These are phyloP conservation scores for Psephotus haematonotus DNA, from an alignment of 2,113 vertebrate species.

Conservation along the genomic window DNA sequence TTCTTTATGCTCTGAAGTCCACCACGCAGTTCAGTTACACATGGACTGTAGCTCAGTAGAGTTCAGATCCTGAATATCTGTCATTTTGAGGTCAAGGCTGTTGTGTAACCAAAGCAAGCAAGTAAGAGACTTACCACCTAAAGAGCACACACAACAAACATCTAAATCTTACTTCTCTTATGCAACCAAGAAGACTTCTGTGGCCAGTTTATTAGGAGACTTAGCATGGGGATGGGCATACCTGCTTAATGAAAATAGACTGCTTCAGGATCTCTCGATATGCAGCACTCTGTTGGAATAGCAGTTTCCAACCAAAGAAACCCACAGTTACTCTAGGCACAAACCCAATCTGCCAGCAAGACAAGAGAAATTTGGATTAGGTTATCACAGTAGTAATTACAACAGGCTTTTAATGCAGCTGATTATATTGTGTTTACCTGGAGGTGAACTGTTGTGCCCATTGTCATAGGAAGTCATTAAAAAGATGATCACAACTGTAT, in stretches of 20 bases:
- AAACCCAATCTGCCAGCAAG: background rate
- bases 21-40: background rate
- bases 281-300: background rate
- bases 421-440: background rate
- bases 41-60: background rate
- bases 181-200: background rate
- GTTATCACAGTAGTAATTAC: background rate
- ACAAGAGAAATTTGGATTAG: background rate
- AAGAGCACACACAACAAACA: background rate
- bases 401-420: background rate
- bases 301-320: background rate
- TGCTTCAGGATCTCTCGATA: background rate
- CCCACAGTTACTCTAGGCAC: background rate
- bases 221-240: background rate
- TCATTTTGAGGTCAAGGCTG: background rate
- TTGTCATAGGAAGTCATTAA: background rate
- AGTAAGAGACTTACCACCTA: background rate
- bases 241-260: background rate
- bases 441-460: background rate
- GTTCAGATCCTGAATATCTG: background rate
- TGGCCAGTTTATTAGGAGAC: background rate
- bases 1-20: background rate
- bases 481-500: background rate
- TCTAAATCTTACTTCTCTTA: background rate
- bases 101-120: background rate